Evolutionary conservation across 2,888 invertebrate species (phyloP).

Genomic region (Patella depressa): DNA sequence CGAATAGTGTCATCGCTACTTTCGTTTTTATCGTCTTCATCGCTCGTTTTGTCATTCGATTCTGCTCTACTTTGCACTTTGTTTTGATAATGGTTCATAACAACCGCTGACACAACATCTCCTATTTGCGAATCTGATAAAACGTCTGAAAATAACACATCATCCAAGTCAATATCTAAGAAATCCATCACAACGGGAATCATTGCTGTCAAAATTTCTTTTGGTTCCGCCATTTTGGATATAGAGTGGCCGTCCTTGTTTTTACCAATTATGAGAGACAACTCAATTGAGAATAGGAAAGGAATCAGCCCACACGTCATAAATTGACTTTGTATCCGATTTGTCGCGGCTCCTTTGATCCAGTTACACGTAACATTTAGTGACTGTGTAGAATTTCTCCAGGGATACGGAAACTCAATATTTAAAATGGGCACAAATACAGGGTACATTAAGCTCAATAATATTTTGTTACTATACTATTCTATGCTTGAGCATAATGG

Average conservation of each 20-base stretch:
- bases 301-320: no score
- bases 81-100: conserved; percentile 18
- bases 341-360: no score
- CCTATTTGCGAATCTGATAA: conserved; percentile 25
- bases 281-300: no score
- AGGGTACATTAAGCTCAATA: no score
- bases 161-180: conserved; percentile 28
- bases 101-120: conserved; percentile 23
- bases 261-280: no score
- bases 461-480: no score
- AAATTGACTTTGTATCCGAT: no score
- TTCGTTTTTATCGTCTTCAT: not conserved
- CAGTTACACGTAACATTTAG: no score
- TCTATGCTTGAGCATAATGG: no score
- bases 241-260: conserved; percentile 21
- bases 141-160: conserved; percentile 27
- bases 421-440: no score
- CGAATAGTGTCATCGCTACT: not conserved
- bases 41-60: not conserved
- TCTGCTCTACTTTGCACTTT: not conserved
- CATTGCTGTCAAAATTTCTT: conserved; percentile 22
- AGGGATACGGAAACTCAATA: no score
- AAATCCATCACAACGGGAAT: conserved; percentile 34
- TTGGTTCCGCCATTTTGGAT: conserved; percentile 25
- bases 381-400: no score